Conservation (phyloP, 2,888 invertebrate genomes). For the Xanthia icteritia region DNA sequence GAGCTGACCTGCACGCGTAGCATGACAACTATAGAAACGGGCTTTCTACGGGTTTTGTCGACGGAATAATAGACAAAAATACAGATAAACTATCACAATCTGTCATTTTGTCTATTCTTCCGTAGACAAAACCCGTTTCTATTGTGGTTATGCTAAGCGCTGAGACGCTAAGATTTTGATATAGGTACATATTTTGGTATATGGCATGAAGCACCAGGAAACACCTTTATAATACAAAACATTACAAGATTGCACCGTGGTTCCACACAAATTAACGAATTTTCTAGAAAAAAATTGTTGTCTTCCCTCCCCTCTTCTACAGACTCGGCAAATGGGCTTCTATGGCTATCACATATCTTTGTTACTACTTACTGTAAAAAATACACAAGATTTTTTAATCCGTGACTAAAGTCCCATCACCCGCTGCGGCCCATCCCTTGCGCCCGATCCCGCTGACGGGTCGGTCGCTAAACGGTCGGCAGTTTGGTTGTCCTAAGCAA, state of each 20-base stretch:
- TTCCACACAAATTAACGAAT: background rate
- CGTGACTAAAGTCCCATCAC: background rate
- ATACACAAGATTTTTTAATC: background rate
- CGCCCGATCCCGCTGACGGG: conserved; percentile 66
- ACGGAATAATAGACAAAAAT: too few species aligned
- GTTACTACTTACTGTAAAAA: background rate
- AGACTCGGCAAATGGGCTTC: background rate
- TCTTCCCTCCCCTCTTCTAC: background rate
- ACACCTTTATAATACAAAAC: too few species aligned
- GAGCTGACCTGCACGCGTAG: too few species aligned
- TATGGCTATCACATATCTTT: background rate
- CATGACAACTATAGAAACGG: too few species aligned
- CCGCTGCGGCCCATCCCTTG: conserved; percentile 44
- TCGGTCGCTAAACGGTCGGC: conserved; percentile 87
- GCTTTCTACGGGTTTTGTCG: too few species aligned
- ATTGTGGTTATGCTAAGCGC: too few species aligned
- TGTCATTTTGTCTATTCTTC: too few species aligned
- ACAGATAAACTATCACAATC: too few species aligned
- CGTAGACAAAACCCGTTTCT: too few species aligned
- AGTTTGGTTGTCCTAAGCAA: conserved; percentile 89
- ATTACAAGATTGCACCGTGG: too few species aligned
- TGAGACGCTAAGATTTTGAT: background rate
- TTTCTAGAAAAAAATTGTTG: background rate
- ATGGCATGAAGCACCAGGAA: background rate
- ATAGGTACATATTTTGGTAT: background rate